Conservation (phyloP, 2,888 invertebrate species). For the Aphodius granarius region DNA sequence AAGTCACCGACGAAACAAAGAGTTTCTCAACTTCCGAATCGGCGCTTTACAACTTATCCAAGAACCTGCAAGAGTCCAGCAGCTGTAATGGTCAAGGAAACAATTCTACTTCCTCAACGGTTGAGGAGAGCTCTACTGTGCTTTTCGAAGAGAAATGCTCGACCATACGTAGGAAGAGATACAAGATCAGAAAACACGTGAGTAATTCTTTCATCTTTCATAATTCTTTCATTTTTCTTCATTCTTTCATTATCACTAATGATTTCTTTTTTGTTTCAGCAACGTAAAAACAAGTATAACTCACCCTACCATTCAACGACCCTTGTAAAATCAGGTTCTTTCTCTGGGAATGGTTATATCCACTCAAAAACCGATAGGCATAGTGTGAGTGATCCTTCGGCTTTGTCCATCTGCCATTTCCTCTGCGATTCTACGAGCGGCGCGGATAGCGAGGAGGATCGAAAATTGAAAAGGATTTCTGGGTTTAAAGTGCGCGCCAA, state of each 20-base stretch:
- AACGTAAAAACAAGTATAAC: conserved; percentile 61
- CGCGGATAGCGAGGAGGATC: conserved; percentile 70
- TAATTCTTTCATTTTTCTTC: neutral
- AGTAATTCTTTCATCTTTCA: conserved; percentile 17
- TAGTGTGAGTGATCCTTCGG: conserved; percentile 67
- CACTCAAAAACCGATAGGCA: conserved; percentile 61
- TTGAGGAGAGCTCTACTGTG: conserved; percentile 56
- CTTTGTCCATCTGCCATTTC: conserved; percentile 58
- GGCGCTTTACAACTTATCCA: conserved; percentile 65
- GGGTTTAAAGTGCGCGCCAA: conserved; percentile 67
- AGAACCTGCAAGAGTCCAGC: conserved; percentile 39
- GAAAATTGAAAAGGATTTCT: conserved; percentile 54
- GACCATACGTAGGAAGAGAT: conserved; percentile 47
- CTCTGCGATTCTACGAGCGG: conserved; percentile 65
- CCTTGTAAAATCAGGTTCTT: conserved; percentile 74
- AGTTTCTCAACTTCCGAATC: conserved; percentile 89
- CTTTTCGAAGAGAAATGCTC: conserved; percentile 52
- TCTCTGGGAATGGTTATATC: conserved; percentile 64
- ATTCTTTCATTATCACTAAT: neutral
- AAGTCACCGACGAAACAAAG: conserved; percentile 35
- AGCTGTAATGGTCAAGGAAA: conserved; percentile 47
- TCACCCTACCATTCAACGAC: conserved; percentile 51
- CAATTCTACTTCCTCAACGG: conserved; percentile 59
- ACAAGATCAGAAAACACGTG: conserved; percentile 42
- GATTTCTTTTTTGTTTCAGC: conserved; percentile 39